A percentile compares a stretch with the other conserved stretches of the same genome.
phyloP scores from a whole-genome alignment of 2,888 invertebrate genomes.

The Diploptera punctata region DNA sequence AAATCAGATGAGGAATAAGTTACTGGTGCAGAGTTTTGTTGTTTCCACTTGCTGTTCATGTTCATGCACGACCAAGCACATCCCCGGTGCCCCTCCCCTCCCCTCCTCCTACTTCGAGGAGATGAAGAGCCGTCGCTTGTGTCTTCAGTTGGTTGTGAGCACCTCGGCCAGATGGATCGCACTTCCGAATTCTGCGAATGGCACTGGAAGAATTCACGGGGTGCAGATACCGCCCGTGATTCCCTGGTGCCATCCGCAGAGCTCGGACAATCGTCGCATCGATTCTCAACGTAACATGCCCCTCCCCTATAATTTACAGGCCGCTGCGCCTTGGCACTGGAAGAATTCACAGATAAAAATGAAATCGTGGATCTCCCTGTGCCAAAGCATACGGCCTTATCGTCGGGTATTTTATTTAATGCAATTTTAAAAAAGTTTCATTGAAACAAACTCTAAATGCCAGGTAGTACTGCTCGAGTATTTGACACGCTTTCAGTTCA shows the following conservation, averaged over 20 bases:
- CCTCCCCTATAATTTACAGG: too few species aligned
- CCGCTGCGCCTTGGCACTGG: constrained; percentile 66
- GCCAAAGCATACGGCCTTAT: constrained; percentile 63
- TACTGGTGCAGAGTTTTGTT: background rate
- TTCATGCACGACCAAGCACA: constrained; percentile 40
- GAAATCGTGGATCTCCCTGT: constrained; percentile 69
- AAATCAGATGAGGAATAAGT: background rate
- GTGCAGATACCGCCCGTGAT: constrained; percentile 66
- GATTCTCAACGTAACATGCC: too few species aligned
- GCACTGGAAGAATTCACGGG: constrained; percentile 90
- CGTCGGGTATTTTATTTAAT: too few species aligned
- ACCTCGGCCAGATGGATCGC: background rate
- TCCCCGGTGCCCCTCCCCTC: constrained; percentile 39
- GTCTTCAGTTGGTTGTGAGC: constrained; percentile 31
- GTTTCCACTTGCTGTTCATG: constrained; percentile 5
- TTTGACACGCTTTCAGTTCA: too few species aligned
- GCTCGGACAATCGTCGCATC: constrained; percentile 12
- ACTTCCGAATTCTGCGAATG: constrained; percentile 59
- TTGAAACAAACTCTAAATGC: too few species aligned
- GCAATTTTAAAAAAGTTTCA: too few species aligned
- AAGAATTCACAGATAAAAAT: constrained; percentile 70
- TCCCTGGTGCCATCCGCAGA: constrained; percentile 70
- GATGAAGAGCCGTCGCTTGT: constrained; percentile 31
- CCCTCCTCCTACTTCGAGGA: background rate
- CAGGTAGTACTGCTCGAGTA: too few species aligned